Conservation (phyloP, 2,113 vertebrate genomes). For the Sphaerodactylus townsendi region DNA sequence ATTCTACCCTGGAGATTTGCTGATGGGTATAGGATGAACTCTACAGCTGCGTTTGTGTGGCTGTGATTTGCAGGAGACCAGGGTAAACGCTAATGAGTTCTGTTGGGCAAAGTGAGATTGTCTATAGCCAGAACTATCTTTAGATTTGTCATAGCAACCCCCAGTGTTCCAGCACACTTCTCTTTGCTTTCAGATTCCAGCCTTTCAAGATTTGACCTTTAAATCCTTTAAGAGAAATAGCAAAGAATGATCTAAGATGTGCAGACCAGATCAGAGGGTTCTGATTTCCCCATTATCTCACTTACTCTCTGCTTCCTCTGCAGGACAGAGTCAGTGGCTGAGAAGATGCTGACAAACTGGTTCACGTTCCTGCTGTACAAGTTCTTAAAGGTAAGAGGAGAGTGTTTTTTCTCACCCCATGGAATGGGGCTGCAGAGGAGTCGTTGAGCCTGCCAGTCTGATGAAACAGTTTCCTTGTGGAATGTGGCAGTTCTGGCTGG, state of each 20-base stretch:
- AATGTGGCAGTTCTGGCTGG: fast-evolving
- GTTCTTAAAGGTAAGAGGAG: slow-evolving; percentile 93
- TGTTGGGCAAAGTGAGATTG: background rate
- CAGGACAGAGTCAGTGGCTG: slow-evolving; percentile 96
- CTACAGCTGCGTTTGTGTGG: background rate
- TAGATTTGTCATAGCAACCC: slow-evolving; percentile 21
- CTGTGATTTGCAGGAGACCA: background rate
- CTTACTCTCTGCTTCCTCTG: slow-evolving; percentile 38
- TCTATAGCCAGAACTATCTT: background rate
- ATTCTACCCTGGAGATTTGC: background rate
- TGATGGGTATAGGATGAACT: background rate
- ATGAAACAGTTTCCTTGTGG: background rate
- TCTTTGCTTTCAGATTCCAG: slow-evolving; percentile 19
- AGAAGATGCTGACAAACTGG: slow-evolving; percentile 99
- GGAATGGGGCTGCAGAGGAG: background rate
- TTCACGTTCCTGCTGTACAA: slow-evolving; percentile 98
- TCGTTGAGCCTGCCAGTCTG: background rate
- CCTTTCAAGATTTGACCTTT: slow-evolving; percentile 35
- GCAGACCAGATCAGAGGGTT: slow-evolving; percentile 19
- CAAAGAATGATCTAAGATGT: background rate
- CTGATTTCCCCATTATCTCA: slow-evolving; percentile 28
- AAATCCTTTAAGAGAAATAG: slow-evolving; percentile 27
- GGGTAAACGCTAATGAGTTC: slow-evolving; percentile 10
- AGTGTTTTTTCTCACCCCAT: fast-evolving
- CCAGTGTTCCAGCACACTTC: background rate